phyloP scores from a whole-genome alignment of 1,140 invertebrate species.

The Drosophila sechellia region DNA sequence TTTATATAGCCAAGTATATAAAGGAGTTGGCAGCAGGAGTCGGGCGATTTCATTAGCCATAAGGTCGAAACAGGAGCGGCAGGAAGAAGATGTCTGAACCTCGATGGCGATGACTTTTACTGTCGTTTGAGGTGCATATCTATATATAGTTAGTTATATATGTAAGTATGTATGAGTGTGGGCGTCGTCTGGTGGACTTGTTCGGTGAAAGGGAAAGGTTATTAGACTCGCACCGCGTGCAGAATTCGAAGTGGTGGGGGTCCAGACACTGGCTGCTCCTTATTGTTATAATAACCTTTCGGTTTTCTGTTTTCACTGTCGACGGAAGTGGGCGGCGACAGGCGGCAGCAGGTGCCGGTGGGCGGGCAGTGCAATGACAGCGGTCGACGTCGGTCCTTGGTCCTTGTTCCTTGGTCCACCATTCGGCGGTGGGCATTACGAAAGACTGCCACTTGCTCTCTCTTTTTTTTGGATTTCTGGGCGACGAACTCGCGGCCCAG shows the following conservation, averaged over 20 bases:
- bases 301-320: conserved; percentile 45
- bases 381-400: conserved; percentile 44
- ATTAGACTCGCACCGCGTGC: conserved; percentile 61
- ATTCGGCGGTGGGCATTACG: conserved; percentile 32
- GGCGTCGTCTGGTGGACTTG: conserved; percentile 52
- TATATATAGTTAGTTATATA: not conserved
- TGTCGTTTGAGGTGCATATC: conserved; percentile 23
- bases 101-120: conserved; percentile 37
- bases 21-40: conserved; percentile 17
- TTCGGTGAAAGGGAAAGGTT: conserved; percentile 73
- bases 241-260: conserved; percentile 28
- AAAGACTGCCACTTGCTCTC: conserved; percentile 18
- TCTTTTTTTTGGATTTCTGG: not conserved
- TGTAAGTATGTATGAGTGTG: conserved; percentile 11
- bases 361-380: conserved; percentile 54
- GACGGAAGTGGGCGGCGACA: conserved; percentile 54
- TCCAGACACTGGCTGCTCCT: conserved; percentile 70
- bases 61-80: conserved; percentile 44
- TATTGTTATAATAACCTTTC: conserved; percentile 81
- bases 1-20: conserved; percentile 5
- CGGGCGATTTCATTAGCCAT: conserved; percentile 61
- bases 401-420: conserved; percentile 21
- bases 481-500: conserved; percentile 34
- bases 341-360: conserved; percentile 25
- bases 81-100: conserved; percentile 50